Evolutionary conservation across 2,797 vertebrate species (phyloP).

Genomic region (Liparis tanakae): DNA sequence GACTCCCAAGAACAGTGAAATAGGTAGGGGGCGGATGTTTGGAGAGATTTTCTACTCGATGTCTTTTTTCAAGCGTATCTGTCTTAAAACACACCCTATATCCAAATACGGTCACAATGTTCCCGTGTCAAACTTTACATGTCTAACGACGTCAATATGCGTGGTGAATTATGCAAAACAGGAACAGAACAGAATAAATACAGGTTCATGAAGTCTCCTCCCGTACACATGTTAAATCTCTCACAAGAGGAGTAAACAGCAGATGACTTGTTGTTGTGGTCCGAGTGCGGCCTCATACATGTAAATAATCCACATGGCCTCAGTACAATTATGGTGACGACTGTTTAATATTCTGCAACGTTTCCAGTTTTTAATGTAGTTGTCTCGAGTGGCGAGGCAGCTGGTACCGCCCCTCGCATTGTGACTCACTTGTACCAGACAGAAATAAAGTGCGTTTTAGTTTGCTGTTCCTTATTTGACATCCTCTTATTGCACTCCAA

Average conservation of each 20-base stretch:
- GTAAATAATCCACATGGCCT: not conserved
- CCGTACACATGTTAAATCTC: not conserved
- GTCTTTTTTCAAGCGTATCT: constrained; percentile 32
- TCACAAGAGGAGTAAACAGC: not conserved
- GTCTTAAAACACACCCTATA: not conserved
- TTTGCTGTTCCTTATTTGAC: constrained; percentile 81
- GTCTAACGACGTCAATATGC: not conserved
- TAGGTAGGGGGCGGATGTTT: not conserved
- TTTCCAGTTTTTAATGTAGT: constrained; percentile 20
- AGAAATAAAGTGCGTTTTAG: constrained; percentile 74
- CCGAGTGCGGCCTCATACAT: not conserved
- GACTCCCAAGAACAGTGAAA: not conserved
- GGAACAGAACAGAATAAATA: not conserved
- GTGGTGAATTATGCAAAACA: constrained; percentile 11
- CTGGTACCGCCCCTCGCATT: constrained; percentile 62
- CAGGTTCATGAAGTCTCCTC: not conserved
- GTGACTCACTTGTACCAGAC: constrained; percentile 74
- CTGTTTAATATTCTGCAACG: constrained; percentile 1
- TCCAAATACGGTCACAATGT: constrained; percentile 1
- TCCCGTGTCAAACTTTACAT: not conserved
- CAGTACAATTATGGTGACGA: not conserved
- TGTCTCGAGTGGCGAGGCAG: constrained; percentile 35
- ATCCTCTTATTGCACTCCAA: constrained; percentile 78
- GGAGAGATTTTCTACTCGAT: constrained; percentile 8
- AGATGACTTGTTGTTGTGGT: not conserved